Evolutionary conservation across 2,113 vertebrate species (phyloP).

Genomic region (Microcebus tavaratra): DNA sequence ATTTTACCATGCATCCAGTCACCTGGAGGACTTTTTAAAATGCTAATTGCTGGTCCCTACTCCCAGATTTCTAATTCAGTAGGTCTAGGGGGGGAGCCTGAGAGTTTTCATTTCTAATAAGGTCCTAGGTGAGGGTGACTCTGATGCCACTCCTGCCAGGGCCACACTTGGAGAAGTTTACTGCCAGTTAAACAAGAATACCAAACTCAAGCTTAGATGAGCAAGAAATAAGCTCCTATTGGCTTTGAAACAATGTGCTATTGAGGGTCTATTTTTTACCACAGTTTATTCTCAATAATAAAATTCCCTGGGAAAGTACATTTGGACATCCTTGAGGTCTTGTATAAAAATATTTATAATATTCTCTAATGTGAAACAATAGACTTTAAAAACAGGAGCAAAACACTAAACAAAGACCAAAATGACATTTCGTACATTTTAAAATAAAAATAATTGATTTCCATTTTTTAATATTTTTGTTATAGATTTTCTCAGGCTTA

Average conservation of each 20-base stretch:
- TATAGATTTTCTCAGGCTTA: neutral
- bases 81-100: too few species aligned
- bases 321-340: neutral
- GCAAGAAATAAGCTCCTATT: neutral
- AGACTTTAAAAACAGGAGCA: neutral
- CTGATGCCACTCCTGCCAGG: neutral
- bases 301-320: neutral
- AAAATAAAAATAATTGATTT: neutral
- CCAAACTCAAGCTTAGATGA: neutral
- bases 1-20: neutral
- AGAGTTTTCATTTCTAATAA: neutral
- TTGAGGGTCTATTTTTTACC: neutral
- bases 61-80: neutral
- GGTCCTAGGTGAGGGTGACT: neutral
- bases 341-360: neutral
- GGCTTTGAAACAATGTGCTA: neutral
- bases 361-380: neutral
- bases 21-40: neutral
- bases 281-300: neutral
- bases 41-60: neutral
- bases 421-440: neutral
- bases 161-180: neutral
- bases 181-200: neutral
- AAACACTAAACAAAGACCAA: neutral
- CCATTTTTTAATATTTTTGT: neutral